These are phyloP conservation scores for Fragum whitleyi DNA, from an alignment of 2,888 invertebrate species.

Conservation along the genomic window DNA sequence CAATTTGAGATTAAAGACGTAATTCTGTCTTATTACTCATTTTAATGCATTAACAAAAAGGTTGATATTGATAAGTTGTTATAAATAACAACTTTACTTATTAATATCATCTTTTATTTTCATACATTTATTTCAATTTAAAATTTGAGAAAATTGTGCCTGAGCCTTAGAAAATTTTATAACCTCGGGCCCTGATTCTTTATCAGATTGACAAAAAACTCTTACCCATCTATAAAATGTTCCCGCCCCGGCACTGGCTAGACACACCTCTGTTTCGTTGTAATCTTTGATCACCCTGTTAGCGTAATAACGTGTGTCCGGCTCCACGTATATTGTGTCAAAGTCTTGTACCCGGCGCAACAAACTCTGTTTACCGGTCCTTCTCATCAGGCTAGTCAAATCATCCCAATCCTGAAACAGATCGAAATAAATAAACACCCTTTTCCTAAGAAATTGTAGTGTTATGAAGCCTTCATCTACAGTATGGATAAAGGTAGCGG, in stretches of 20 bases:
- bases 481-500: not conserved
- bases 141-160: too few species aligned
- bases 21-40: too few species aligned
- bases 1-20: too few species aligned
- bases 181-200: too few species aligned
- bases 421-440: too few species aligned
- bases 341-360: constrained; percentile 63
- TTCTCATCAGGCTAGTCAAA: constrained; percentile 63
- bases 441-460: not conserved
- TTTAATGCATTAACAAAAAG: too few species aligned
- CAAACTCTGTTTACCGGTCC: constrained; percentile 63
- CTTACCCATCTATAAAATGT: constrained; percentile 77
- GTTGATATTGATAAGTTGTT: too few species aligned
- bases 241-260: constrained; percentile 70
- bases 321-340: constrained; percentile 65
- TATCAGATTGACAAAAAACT: too few species aligned
- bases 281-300: constrained; percentile 57
- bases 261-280: constrained; percentile 56
- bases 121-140: too few species aligned
- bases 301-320: constrained; percentile 50
- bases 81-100: too few species aligned
- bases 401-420: constrained; percentile 71
- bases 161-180: too few species aligned
- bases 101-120: too few species aligned
- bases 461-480: not conserved